Base-by-base conservation (phyloP, 2,888 invertebrate genomes). In the Cordilura impudica region DNA sequence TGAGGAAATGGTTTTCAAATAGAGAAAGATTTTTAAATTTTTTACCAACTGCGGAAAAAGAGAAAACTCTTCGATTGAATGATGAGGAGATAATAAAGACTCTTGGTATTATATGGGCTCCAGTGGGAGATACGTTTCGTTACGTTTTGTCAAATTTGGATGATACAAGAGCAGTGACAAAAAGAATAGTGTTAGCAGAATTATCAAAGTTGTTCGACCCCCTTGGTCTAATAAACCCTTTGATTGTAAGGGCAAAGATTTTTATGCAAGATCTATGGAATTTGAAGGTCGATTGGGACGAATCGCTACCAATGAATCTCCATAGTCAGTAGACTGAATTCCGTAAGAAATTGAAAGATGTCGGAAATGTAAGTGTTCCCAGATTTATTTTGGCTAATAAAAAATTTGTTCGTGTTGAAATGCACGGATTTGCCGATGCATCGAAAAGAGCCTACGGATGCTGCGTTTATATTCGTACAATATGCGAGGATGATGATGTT, bases 1-100 rank as follows among this genome's bases (percentile, higher is more conserved):
- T 83, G 2, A 58, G n/a, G n/a, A n/a, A n/a, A n/a, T 82, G 78
- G 56, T 61, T 66, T 5, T 67, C 81, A 7, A 82, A 83, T 54
- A 58, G 39, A 19, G 23, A 56, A 29, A 49, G 45, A 8, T 78
- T 73, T 21, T 54, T 63, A 16, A 19, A 31, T 8, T 8, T 16
- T 29, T 14, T 78, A 19, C 67, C 72, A 14, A 29, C 19, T 45
- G 39, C 39, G 4, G 56, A 73, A 14, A 49, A 69, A n/a, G 63
- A 65, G 19, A 67, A 75, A 16, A 51, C 66, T 21, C 29, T 67
- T 12, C 53, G 61, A 2, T 18, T 67, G 4, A 75, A 72, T 56
- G 72, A 73, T 61, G 47, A 67, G 12, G 74, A 71, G 21, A 63
- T 69, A 18, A 78, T 60, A 4, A 81, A 78, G 67, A 63, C 71